Evolutionary conservation across 2,888 invertebrate species (phyloP).

Genomic region (Lepidochrysops patricia): DNA sequence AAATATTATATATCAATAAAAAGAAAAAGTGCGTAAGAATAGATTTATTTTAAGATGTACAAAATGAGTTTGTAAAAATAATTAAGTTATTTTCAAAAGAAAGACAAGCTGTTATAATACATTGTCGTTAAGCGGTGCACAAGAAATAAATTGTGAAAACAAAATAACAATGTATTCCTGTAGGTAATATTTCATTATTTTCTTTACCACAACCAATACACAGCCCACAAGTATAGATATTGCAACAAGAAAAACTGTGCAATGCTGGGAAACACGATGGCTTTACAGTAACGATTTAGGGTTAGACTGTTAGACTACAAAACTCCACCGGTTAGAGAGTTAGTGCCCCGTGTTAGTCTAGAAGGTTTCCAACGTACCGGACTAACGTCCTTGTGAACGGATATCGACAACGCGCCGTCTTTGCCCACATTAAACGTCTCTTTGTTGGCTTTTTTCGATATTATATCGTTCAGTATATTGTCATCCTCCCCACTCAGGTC

Average conservation of each 20-base stretch:
- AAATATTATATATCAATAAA: neutral
- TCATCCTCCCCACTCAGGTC: conserved; percentile 60
- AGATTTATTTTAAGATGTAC: neutral
- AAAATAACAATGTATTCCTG: neutral
- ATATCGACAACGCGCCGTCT: conserved; percentile 63
- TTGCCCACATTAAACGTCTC: conserved; percentile 56
- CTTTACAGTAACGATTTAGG: neutral
- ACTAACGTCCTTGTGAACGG: conserved; percentile 50
- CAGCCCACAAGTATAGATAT: neutral
- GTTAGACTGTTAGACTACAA: neutral
- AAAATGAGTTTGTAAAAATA: neutral
- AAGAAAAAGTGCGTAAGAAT: neutral
- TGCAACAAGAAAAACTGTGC: neutral
- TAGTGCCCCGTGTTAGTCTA: conserved; percentile 26
- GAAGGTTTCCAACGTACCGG: conserved; percentile 47
- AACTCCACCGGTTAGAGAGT: conserved; percentile 15
- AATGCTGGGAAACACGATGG: neutral
- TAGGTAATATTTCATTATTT: neutral
- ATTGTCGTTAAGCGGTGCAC: neutral
- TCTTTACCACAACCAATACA: neutral
- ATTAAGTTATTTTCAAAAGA: neutral
- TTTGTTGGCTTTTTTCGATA: conserved; percentile 50
- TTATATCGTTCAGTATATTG: conserved; percentile 44
- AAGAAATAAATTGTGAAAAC: neutral
- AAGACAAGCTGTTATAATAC: neutral